phyloP scores from a whole-genome alignment of 2,888 invertebrate genomes.

The Xylota sylvarum region DNA sequence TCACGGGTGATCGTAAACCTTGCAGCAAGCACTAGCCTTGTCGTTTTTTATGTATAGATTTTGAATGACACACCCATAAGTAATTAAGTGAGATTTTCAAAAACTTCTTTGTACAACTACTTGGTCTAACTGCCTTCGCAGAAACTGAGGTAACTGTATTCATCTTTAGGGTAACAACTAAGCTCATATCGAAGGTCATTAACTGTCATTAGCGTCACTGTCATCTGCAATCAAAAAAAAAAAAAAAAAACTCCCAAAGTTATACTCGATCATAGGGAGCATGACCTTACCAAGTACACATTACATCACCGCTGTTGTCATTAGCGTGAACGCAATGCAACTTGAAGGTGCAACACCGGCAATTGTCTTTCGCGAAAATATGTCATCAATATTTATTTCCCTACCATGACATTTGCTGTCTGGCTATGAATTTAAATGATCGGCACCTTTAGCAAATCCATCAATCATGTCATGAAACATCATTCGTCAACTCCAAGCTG shows the following conservation, averaged over 20 bases:
- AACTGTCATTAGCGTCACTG: not conserved
- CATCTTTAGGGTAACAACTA: not conserved
- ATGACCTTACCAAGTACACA: not conserved
- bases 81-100: no score
- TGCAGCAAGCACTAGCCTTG: no score
- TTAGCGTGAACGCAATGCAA: not conserved
- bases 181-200: not conserved
- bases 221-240: no score
- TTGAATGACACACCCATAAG: no score
- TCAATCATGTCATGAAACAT: conserved; percentile 38
- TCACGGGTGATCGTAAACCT: no score
- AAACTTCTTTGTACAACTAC: no score
- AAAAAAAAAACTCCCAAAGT: not conserved
- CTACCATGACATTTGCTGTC: conserved; percentile 2
- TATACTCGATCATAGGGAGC: not conserved
- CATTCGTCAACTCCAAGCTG: conserved; percentile 44
- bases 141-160: no score
- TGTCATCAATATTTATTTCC: conserved; percentile 13
- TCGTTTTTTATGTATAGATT: no score
- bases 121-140: no score
- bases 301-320: conserved; percentile 8
- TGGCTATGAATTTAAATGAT: conserved; percentile 35
- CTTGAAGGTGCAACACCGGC: not conserved
- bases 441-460: conserved; percentile 36
- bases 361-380: conserved; percentile 7